phyloP scores from a whole-genome alignment of 2,888 invertebrate genomes.

The Rhingia campestris region DNA sequence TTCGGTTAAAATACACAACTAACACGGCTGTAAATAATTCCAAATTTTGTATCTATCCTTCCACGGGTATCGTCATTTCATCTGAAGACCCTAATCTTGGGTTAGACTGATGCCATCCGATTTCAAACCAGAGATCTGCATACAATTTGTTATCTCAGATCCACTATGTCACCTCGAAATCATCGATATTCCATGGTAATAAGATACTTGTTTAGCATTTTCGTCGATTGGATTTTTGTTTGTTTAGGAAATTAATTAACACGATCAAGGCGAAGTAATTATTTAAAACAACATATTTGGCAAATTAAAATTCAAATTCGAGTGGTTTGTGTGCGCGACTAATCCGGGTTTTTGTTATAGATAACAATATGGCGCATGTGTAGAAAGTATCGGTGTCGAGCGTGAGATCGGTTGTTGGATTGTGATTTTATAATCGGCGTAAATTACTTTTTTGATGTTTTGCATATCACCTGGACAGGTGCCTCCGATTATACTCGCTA shows the following conservation, averaged over 20 bases:
- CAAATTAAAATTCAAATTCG: constrained; percentile 72
- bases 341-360: constrained; percentile 49
- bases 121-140: constrained; percentile 38
- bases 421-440: constrained; percentile 29
- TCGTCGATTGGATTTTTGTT: constrained; percentile 11
- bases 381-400: constrained; percentile 29
- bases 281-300: constrained; percentile 69
- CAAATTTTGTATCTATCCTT: constrained; percentile 14
- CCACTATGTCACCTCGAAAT: constrained; percentile 63
- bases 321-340: constrained; percentile 21
- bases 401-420: constrained; percentile 40
- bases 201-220: constrained; percentile 44
- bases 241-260: constrained; percentile 60
- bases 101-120: neutral
- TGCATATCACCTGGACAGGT: constrained; percentile 39
- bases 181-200: constrained; percentile 71
- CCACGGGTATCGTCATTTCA: neutral
- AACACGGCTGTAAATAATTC: constrained; percentile 68
- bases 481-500: constrained; percentile 18
- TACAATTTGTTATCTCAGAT: constrained; percentile 71
- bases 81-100: neutral
- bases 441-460: constrained; percentile 50
- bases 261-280: constrained; percentile 61
- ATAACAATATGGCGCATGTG: constrained; percentile 4
- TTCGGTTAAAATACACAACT: constrained; percentile 54